phyloP scores from a whole-genome alignment of 2,888 invertebrate genomes.

The Morinoia aosen region DNA sequence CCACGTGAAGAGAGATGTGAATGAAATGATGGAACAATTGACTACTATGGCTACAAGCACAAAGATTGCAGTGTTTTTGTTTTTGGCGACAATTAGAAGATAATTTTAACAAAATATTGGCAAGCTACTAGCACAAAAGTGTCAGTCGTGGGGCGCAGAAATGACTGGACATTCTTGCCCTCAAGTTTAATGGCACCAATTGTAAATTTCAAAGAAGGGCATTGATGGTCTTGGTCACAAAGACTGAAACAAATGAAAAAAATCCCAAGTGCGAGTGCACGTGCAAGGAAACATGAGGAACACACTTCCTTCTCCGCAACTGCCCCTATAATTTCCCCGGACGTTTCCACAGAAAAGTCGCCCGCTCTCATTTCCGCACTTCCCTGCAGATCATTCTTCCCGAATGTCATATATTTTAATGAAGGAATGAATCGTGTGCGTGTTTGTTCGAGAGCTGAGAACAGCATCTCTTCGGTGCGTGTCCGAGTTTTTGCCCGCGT shows the following conservation, averaged over 20 bases:
- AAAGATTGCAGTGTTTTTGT: background rate
- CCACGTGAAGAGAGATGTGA: too few relatives aligned
- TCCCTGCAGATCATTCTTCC: background rate
- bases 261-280: too few relatives aligned
- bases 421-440: background rate
- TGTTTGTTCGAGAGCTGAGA: background rate
- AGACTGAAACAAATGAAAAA: too few relatives aligned
- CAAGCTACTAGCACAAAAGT: too few relatives aligned
- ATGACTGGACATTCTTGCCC: too few relatives aligned
- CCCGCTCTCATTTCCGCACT: background rate
- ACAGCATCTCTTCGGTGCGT: background rate
- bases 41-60: background rate
- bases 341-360: background rate
- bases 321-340: background rate
- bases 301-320: background rate
- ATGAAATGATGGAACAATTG: background rate
- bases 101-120: too few relatives aligned
- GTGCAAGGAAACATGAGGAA: too few relatives aligned
- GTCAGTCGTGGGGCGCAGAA: too few relatives aligned
- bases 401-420: background rate
- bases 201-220: too few relatives aligned
- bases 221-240: too few relatives aligned
- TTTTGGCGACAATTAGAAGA: too few relatives aligned
- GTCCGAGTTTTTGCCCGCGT: background rate
- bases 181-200: too few relatives aligned